These are phyloP conservation scores for Promerops cafer DNA, from an alignment of 2,113 vertebrate genomes.

Conservation along the genomic window DNA sequence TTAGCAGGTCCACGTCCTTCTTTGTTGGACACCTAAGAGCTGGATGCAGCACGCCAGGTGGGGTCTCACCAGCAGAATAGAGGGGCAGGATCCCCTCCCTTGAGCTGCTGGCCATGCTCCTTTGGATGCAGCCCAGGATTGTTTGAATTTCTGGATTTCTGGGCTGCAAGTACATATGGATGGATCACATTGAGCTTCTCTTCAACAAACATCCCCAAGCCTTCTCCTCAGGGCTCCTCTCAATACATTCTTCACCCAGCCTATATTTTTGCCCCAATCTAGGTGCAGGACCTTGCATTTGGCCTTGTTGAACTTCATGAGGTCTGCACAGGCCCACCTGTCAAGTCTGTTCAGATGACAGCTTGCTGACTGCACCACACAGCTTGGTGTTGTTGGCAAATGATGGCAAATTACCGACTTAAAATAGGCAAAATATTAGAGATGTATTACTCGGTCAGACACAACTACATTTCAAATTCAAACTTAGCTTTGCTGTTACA, in stretches of 20 bases:
- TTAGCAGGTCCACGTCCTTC: background rate
- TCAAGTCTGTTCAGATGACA: background rate
- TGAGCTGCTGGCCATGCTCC: background rate
- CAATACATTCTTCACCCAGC: background rate
- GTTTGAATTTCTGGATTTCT: background rate
- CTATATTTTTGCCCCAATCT: background rate
- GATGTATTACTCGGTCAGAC: background rate
- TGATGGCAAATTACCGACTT: background rate
- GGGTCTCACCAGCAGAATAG: background rate
- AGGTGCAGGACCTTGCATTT: background rate
- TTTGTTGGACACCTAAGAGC: background rate
- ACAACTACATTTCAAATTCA: background rate
- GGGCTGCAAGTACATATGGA: background rate
- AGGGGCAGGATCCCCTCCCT: background rate
- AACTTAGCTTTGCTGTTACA: background rate
- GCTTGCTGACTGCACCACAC: too few species aligned
- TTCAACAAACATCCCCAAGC: background rate
- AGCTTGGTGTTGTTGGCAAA: background rate
- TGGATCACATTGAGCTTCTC: background rate
- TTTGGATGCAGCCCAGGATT: background rate
- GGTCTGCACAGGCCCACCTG: fast-evolving
- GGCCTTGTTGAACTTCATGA: background rate
- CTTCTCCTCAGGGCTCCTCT: background rate
- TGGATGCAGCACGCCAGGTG: background rate
- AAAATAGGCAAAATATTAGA: background rate